Conservation (phyloP, 2,888 invertebrate species). For the Polydrusus cervinus region DNA sequence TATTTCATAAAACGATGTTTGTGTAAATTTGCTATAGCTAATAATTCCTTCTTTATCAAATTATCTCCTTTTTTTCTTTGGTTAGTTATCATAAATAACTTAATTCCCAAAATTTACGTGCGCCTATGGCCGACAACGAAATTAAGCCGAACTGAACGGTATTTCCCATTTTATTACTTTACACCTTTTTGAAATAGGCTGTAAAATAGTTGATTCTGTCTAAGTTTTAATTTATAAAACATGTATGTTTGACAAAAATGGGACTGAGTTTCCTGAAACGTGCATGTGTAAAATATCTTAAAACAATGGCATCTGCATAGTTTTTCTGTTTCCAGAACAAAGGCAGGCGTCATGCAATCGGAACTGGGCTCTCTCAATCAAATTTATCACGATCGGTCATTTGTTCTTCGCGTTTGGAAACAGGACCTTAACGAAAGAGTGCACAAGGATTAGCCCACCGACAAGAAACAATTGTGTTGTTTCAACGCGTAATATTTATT, state of each 20-base stretch:
- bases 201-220: no score
- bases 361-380: constrained; percentile 71
- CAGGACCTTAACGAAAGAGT: constrained; percentile 64
- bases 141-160: no score
- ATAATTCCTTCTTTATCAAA: no score
- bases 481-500: constrained; percentile 71
- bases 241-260: constrained; percentile 24
- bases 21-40: no score
- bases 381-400: constrained; percentile 70
- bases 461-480: constrained; percentile 67
- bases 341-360: constrained; percentile 69
- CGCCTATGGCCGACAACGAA: no score
- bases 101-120: no score
- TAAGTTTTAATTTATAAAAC: no score
- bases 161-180: no score
- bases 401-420: constrained; percentile 58
- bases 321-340: constrained; percentile 69
- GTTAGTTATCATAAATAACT: no score
- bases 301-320: constrained; percentile 72
- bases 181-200: no score
- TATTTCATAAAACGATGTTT: no score
- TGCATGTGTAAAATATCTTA: constrained; percentile 52
- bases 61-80: no score
- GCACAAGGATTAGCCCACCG: constrained; percentile 57
- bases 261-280: constrained; percentile 27